Conservation (phyloP, 2,113 vertebrate genomes). For the Colius striatus region DNA sequence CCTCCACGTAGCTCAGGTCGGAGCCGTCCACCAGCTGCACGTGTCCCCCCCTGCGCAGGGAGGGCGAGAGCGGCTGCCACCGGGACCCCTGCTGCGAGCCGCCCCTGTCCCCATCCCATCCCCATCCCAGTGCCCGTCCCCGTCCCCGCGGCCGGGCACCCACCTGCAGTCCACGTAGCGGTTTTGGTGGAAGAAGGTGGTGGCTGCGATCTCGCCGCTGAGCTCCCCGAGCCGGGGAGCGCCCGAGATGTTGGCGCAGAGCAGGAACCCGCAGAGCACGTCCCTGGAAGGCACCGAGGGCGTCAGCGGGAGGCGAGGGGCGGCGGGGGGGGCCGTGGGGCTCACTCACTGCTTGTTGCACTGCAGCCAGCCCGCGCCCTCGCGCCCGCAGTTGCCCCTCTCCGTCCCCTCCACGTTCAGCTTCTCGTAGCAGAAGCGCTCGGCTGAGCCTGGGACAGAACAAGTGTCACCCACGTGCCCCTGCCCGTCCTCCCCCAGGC, state of each 20-base stretch:
- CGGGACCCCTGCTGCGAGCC: rapidly evolving
- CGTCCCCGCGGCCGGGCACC: rapidly evolving
- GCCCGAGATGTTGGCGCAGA: slow-evolving; percentile 89
- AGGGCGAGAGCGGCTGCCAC: not conserved
- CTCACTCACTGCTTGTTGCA: slow-evolving; percentile 93
- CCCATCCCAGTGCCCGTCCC: not conserved
- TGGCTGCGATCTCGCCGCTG: slow-evolving; percentile 89
- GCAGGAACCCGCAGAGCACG: slow-evolving; percentile 92
- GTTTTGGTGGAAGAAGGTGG: slow-evolving; percentile 93
- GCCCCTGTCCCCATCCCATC: rapidly evolving
- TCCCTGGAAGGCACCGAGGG: slow-evolving; percentile 76
- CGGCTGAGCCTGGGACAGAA: slow-evolving; percentile 81
- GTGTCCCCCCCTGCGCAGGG: slow-evolving; percentile 84
- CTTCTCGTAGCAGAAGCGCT: slow-evolving; percentile 95
- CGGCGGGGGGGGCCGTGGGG: rapidly evolving
- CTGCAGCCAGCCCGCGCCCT: slow-evolving; percentile 88
- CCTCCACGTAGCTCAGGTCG: slow-evolving; percentile 93
- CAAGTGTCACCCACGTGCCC: rapidly evolving
- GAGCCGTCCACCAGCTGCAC: slow-evolving; percentile 91
- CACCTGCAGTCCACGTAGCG: slow-evolving; percentile 95
- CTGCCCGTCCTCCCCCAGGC: not conserved
- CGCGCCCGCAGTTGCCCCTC: slow-evolving; percentile 91
- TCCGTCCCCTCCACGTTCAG: slow-evolving; percentile 94
- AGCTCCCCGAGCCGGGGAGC: slow-evolving; percentile 88
- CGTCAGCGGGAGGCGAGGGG: rapidly evolving